Evolutionary conservation across 2,888 invertebrate species (phyloP), one percentile per base, ranked within the genome.

Genomic region (Nezara viridula): DNA sequence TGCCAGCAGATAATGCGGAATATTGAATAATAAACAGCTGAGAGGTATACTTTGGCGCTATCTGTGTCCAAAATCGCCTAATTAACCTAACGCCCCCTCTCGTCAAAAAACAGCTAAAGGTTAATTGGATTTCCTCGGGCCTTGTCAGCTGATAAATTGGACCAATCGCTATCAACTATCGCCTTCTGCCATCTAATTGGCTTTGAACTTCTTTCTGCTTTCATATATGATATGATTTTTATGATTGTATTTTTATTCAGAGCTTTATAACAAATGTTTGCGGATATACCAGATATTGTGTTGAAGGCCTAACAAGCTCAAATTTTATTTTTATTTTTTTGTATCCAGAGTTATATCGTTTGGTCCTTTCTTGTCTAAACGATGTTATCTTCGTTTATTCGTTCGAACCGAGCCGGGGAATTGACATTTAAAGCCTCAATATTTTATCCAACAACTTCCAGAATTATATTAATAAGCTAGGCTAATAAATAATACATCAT

Each of bases 121-220:
- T 73, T 73, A 73, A 73, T 73, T 73, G 66, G 37, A 73, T 73
- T 73, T 73, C 37, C 66, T 73, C 37, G 66, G 66, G 37, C 32
- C 66, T 73, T 21, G 32, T 73, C 66, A 73, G 37, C 9, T 73
- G 37, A 37, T 73, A 73, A 73, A 73, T 73, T 73, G 66, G 66
- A 19, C 32, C 66, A 73, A 73, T 73, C n/a, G 66, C 19, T 73
- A 37, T 14, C 32, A 19, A 7, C 66, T 37, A 2, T 73, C 66
- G 5, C 5, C 19, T 37, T 21, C 32, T 32, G 1, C 66, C 19
- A 21, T 37, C 19, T 73, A 37, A 73, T 73, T 73, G 66, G 66
- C 6, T 7, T 12, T 24, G 24, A n/a, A 7, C n/a, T 19, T 55
- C 55, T 55, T n/a, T n/a, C 24, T 10, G 24, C n/a, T 24, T 55